Evolutionary conservation across 2,797 vertebrate genomes (phyloP), one percentile per base, ranked within the genome.

Genomic region (Cephalopachus bancanus): DNA sequence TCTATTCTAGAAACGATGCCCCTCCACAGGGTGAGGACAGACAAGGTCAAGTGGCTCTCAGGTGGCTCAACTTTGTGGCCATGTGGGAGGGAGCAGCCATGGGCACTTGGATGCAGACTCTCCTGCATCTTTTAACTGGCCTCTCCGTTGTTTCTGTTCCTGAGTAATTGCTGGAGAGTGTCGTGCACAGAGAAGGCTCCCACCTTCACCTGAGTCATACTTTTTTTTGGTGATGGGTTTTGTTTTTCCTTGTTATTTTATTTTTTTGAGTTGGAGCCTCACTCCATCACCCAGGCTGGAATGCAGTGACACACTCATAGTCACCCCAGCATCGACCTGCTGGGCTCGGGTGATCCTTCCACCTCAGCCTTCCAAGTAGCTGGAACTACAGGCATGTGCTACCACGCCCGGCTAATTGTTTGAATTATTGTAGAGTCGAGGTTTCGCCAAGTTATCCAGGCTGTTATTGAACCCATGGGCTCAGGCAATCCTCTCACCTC

Each of bases 21-120:
- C 5, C 7, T 14, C 33, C 33, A 17, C 0, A 0, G 24, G 10
- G 5, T 55, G 19, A 57, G 17, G 15, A 5, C 19, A 24, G 60
- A 8, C 0, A 12, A 55, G 15, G 10, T 59, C 22, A 57, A 67
- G 20, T 9, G 28, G 60, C 20, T 76, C 7, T 30, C 44, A 57
- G 64, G 5, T 12, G 55, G 33, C 19, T 79, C 28, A 10, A 44
- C 5, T 53, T 28, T 3, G 3, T 3, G 22, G 30, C 33, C 7
- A 3, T 10, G 4, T 59, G 80, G 75, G 53, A 28, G 10, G 10
- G 12, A 19, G 10, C 20, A 24, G 24, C 19, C 30, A 1, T 65
- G 20, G 12, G 33, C 4, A 0, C 3, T 53, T 51, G 71, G 17
- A 30, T 78, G 3, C 22, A 28, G 33, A 16, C 15, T 10, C 55